Base-by-base conservation (phyloP, 2,888 invertebrate species). In the Stenoptilia bipunctidactyla region DNA sequence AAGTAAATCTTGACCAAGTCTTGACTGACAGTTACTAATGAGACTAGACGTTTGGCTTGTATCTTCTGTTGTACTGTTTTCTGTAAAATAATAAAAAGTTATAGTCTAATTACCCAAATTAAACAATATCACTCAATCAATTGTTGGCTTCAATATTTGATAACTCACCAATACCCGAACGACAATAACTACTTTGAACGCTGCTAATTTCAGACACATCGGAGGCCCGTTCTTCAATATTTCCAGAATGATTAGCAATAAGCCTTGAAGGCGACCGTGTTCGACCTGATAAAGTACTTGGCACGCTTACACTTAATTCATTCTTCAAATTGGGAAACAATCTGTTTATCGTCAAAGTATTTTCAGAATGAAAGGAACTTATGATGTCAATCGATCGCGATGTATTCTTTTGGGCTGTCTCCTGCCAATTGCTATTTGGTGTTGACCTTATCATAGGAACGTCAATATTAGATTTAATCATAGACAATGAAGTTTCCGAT, bases 1-100 rank as follows among this genome's bases (percentile, higher is more conserved):
- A 15, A 96, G 77, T 40, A 97, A 76, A 71, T 96, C 96, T 58
- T 94, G 92, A 0, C 96, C 96, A 8, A 96, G 79, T 34, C 92
- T 86, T 8, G 88, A 88, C 44, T 80, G 75, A 45, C 77, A 77
- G 40, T 67, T 71, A 13, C 60, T 64, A 38, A 72, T 84, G 74
- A 77, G 52, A 53, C 72, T 76, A 6, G 73, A 69, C 0, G 69
- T 69, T 45, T 69, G 71, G 40, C 69, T 72, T 3, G 59, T 66
- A 8, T 74, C 73, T 38, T 76, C 79, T 1, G 76, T 71, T 13
- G 74, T 71, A 45, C 74, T 77, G 33, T 70, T 72, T 45, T 74
- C 79, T 79, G 49, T 15, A 61, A 58, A 27, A 20, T 38, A 10
- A 8, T 8, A 42, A 38, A 34, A 25, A 40, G 38, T 8, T 34